phyloP scores from a whole-genome alignment of 2,888 invertebrate species.

The Callosobruchus maculatus region DNA sequence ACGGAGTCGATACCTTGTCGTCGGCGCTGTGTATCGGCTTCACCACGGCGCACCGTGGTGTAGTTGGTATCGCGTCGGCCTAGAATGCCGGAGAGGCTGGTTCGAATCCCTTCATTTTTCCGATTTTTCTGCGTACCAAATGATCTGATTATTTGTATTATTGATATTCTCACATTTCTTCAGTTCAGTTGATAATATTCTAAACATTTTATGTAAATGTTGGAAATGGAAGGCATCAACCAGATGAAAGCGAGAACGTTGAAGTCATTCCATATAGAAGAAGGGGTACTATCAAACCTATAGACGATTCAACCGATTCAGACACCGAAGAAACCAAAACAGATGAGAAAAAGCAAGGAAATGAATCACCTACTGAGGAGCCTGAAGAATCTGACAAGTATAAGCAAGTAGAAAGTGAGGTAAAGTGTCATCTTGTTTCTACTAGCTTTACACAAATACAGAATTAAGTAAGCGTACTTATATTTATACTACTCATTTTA shows the following conservation, averaged over 20 bases:
- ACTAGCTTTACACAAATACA: too few relatives aligned
- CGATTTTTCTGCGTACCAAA: too few relatives aligned
- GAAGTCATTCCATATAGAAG: slow-evolving; percentile 13
- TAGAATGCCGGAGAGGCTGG: too few relatives aligned
- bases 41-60: too few relatives aligned
- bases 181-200: slow-evolving; percentile 14
- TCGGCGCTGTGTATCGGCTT: too few relatives aligned
- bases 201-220: slow-evolving; percentile 19
- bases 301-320: slow-evolving; percentile 22
- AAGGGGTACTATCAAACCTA: slow-evolving; percentile 11
- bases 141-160: too few relatives aligned
- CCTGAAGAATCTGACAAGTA: slow-evolving; percentile 4
- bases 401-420: slow-evolving; percentile 11
- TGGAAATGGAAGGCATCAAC: slow-evolving; percentile 5
- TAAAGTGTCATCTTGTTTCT: too few relatives aligned
- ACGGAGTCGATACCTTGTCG: too few relatives aligned
- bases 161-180: too few relatives aligned
- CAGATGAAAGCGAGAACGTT: slow-evolving; percentile 5
- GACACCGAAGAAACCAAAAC: slow-evolving; percentile 14
- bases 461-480: too few relatives aligned
- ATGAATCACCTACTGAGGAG: background rate
- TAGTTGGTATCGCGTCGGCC: too few relatives aligned
- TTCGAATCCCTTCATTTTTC: too few relatives aligned
- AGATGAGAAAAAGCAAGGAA: background rate
- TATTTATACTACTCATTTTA: background rate